Evolutionary conservation across 2,113 vertebrate genomes (phyloP).

Genomic region (Opisthocomus hoazin): DNA sequence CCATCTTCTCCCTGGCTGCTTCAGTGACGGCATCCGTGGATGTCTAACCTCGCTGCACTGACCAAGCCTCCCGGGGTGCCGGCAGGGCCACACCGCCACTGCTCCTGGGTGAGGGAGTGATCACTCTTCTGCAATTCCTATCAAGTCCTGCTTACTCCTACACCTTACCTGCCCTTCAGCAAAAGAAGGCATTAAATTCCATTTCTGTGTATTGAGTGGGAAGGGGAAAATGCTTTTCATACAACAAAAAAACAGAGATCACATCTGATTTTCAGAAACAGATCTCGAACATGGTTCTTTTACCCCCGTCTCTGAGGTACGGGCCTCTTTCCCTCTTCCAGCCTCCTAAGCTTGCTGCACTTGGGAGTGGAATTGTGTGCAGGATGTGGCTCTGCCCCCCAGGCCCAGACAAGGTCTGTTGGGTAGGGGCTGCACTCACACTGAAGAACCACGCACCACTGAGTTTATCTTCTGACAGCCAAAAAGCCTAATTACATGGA

Average conservation of each 20-base stretch:
- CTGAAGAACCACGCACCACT: background rate
- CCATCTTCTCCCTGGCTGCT: background rate
- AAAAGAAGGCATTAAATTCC: background rate
- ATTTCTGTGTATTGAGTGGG: background rate
- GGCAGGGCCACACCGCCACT: fast-evolving
- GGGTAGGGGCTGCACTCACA: background rate
- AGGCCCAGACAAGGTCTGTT: background rate
- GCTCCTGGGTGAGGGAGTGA: background rate
- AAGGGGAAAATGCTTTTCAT: background rate
- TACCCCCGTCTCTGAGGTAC: background rate
- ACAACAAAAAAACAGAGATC: background rate
- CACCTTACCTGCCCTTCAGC: background rate
- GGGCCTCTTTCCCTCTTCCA: background rate
- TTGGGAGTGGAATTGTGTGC: background rate
- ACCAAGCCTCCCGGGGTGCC: background rate
- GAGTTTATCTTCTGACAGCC: background rate
- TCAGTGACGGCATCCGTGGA: background rate
- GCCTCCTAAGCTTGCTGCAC: background rate
- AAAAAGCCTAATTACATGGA: background rate
- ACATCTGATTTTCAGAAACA: background rate
- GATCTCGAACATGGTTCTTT: fast-evolving
- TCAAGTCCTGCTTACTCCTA: background rate
- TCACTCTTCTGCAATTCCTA: background rate
- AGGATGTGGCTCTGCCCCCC: background rate
- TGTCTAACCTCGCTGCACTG: background rate